Evolutionary conservation across 2,888 invertebrate genomes (phyloP).

Genomic region (Tenthredo amoena): DNA sequence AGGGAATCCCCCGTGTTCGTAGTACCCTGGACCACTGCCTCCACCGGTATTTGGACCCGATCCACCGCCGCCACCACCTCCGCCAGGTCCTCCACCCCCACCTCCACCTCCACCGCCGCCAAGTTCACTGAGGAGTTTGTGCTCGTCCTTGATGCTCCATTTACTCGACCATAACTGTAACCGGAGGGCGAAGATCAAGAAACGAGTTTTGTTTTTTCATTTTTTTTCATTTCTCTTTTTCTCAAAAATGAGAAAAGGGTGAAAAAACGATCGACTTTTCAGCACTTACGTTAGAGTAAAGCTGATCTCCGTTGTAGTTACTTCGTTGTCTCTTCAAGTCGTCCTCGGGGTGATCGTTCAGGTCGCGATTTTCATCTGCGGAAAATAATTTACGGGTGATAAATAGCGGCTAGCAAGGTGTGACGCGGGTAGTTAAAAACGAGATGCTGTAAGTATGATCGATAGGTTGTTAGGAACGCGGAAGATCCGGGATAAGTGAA

Average conservation of each 20-base stretch:
- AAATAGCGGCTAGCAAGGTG: neutral
- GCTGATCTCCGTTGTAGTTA: slow-evolving; percentile 93
- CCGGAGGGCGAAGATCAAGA: slow-evolving; percentile 53
- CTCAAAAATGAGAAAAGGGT: neutral
- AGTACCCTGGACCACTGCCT: slow-evolving; percentile 77
- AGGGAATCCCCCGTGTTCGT: slow-evolving; percentile 77
- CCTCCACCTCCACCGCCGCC: slow-evolving; percentile 81
- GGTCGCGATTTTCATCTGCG: slow-evolving; percentile 92
- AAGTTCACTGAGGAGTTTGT: slow-evolving; percentile 91
- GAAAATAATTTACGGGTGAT: neutral
- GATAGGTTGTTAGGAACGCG: too few relatives aligned
- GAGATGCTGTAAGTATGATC: neutral
- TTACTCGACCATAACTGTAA: slow-evolving; percentile 90
- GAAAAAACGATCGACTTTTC: neutral
- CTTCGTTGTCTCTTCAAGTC: slow-evolving; percentile 93
- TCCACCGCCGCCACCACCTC: slow-evolving; percentile 75
- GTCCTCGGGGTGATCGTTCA: slow-evolving; percentile 93
- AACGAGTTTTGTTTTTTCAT: neutral
- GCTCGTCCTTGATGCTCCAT: slow-evolving; percentile 95
- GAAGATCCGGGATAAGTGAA: neutral
- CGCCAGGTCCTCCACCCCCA: slow-evolving; percentile 68
- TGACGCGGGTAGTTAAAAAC: neutral
- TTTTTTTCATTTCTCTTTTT: neutral
- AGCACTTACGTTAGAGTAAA: slow-evolving; percentile 90
- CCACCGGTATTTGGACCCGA: slow-evolving; percentile 79